Base-by-base conservation (phyloP, 2,113 vertebrate species). In the Thunnus maccoyii region DNA sequence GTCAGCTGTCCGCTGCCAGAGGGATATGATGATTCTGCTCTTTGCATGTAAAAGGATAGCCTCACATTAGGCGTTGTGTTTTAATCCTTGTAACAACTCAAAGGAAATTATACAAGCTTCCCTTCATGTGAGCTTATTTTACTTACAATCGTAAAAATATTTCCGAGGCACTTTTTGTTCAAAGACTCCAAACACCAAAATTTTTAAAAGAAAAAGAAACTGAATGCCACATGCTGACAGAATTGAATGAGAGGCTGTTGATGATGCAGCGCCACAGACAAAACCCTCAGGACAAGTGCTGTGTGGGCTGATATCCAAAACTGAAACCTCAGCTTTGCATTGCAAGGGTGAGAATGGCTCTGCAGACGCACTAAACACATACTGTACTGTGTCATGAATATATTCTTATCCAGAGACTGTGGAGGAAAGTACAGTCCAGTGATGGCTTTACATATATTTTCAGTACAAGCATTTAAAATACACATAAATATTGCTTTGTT, bases 1-100 rank as follows among this genome's bases (percentile, higher is more conserved):
- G 89, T 95, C 95, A 87, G 89, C 94, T 95, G 93, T 95, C 94
- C 4, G 22, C 87, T 90, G 87, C 90, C 84, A 78, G 74, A 76
- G 69, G 77, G 91, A 91, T 91, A 87, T 93, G 92, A 94, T 95
- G 94, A 95, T 92, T 94, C 92, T 93, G 93, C 91, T 88, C 76
- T 95, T 94, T 88, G 86, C 69, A 15, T 91, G 94, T 91, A 94
- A 95, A 89, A 66, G 68, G 94, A 93, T 93, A 93, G 71, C 82
- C 90, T 90, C 87, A 80, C 83, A 89, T 87, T 88, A 83, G 74
- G 62, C 55, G 81, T 89, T 91, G 94, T 92, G 83, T 90, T 89
- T 85, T 69, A 87, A 91, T 89, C 80, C 80, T 75, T 84, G 73
- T 89, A 89, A 84, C 80, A 83, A 78, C 67, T 91, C 70, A 68